phyloP scores from a whole-genome alignment of 2,113 vertebrate species.

The Pyxicephalus adspersus region DNA sequence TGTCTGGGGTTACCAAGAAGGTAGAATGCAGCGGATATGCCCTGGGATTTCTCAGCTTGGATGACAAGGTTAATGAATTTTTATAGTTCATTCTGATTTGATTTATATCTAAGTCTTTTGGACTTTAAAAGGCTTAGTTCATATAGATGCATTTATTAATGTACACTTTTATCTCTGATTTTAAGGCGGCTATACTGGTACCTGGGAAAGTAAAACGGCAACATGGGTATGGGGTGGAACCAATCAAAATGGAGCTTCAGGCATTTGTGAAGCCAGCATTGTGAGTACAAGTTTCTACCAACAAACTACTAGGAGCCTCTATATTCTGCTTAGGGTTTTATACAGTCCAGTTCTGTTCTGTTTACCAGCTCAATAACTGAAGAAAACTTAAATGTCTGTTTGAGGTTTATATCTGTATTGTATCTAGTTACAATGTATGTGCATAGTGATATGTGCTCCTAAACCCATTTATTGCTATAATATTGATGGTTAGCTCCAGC shows the following conservation, averaged over 20 bases:
- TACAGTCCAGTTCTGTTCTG: no score
- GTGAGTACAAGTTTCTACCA: slow-evolving; percentile 69
- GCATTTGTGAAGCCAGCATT: slow-evolving; percentile 71
- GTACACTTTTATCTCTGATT: neutral
- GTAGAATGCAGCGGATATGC: slow-evolving; percentile 71
- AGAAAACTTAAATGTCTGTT: no score
- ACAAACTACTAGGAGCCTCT: neutral
- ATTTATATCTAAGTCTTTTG: neutral
- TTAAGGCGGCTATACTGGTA: slow-evolving; percentile 70
- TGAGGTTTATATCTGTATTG: no score
- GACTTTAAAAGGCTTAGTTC: neutral
- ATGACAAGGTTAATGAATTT: slow-evolving; percentile 74
- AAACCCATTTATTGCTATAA: no score
- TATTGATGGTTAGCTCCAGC: no score
- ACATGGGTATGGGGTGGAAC: slow-evolving; percentile 71
- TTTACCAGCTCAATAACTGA: no score
- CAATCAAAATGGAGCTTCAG: slow-evolving; percentile 76
- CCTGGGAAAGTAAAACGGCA: slow-evolving; percentile 73
- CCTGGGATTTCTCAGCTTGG: slow-evolving; percentile 86
- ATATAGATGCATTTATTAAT: neutral
- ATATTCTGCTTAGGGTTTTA: no score
- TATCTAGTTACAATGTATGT: no score
- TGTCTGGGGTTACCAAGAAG: slow-evolving; percentile 63
- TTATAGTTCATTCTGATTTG: neutral
- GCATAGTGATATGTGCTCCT: no score